Evolutionary conservation across 2,113 vertebrate genomes (phyloP).

Genomic region (Catharus minimus): DNA sequence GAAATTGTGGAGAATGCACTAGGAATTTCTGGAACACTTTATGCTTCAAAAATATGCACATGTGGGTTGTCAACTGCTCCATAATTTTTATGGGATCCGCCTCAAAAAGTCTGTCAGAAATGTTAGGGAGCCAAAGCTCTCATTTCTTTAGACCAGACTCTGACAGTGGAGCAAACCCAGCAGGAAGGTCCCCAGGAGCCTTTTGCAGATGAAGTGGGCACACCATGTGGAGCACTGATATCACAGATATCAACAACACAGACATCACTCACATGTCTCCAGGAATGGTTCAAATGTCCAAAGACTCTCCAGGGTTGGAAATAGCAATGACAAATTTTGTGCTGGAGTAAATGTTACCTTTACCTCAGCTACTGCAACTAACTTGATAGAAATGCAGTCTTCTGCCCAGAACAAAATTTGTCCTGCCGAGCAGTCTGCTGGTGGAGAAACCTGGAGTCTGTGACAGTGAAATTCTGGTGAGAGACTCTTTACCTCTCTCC

Average conservation of each 20-base stretch:
- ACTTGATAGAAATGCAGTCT: not conserved
- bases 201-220: not conserved
- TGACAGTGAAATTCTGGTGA: not conserved
- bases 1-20: not conserved
- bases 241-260: not conserved
- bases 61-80: not conserved
- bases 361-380: not conserved
- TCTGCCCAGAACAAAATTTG: not conserved
- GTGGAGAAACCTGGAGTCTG: not conserved
- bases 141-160: not conserved
- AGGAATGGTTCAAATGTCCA: not conserved
- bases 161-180: not conserved
- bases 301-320: not conserved
- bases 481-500: not conserved
- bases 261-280: not conserved
- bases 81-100: not conserved
- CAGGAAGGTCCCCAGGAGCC: not conserved
- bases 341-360: not conserved
- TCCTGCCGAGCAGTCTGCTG: not conserved
- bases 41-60: not conserved
- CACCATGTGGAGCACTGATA: not conserved
- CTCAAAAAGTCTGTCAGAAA: not conserved
- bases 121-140: not conserved
- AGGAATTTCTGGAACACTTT: constrained; percentile 6
- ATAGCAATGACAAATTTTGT: not conserved